phyloP scores from a whole-genome alignment of 1,140 invertebrate species.

The Drosophila rufa region DNA sequence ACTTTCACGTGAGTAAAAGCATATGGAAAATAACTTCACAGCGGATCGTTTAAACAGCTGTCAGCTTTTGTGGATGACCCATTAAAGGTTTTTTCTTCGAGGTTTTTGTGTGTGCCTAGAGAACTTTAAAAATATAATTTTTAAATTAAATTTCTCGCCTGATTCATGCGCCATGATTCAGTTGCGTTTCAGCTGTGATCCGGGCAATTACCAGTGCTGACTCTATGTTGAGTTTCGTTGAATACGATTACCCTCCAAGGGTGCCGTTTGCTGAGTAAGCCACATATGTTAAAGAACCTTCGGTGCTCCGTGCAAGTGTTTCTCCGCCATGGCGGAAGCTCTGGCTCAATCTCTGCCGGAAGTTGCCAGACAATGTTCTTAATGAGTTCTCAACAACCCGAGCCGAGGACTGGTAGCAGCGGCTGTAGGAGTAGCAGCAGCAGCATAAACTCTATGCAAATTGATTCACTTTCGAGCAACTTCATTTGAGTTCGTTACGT shows the following conservation, averaged over 20 bases:
- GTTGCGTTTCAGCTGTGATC: constrained; percentile 21
- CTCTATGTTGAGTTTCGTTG: constrained; percentile 16
- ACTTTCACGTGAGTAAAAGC: constrained; percentile 41
- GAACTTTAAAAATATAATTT: constrained; percentile 4
- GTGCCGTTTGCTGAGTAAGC: constrained; percentile 36
- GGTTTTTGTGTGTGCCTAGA: constrained; percentile 7
- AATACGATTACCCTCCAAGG: constrained; percentile 24
- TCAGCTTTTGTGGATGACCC: constrained; percentile 33
- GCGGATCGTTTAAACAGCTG: constrained; percentile 47
- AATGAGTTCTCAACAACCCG: constrained; percentile 67
- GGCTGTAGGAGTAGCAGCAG: constrained; percentile 29
- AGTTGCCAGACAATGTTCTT: constrained; percentile 52
- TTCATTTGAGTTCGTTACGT: constrained; percentile 79
- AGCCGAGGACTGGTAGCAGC: constrained; percentile 11
- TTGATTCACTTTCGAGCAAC: constrained; percentile 70
- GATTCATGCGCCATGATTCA: constrained; percentile 10
- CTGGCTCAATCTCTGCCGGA: constrained; percentile 24
- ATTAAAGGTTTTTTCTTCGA: constrained; percentile 7
- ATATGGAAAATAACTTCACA: background rate
- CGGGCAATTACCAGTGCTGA: background rate
- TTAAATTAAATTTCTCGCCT: constrained; percentile 3
- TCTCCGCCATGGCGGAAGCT: constrained; percentile 30
- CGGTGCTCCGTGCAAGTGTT: constrained; percentile 51
- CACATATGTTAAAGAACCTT: constrained; percentile 25
- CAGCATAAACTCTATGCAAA: constrained; percentile 74